phyloP scores from a whole-genome alignment of 2,797 vertebrate genomes.

The Diplodus sargus region DNA sequence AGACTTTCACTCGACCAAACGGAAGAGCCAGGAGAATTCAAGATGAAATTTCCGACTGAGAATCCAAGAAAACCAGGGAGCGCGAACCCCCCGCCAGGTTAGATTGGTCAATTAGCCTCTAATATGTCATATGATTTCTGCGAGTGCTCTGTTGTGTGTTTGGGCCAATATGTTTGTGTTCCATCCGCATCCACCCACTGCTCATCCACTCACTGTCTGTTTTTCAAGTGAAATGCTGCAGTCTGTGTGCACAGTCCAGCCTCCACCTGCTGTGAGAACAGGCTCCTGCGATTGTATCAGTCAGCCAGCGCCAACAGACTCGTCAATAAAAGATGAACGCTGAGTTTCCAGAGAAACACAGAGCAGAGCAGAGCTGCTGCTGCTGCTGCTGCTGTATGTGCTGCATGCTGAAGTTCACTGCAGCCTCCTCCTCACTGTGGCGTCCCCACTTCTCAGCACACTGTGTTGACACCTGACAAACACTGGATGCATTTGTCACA shows the following conservation, averaged over 20 bases:
- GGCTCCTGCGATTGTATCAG: neutral
- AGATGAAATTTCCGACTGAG: slow-evolving; percentile 85
- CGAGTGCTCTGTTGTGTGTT: neutral
- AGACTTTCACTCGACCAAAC: neutral
- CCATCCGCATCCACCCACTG: neutral
- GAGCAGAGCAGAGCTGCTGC: no score
- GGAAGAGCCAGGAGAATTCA: slow-evolving; percentile 36
- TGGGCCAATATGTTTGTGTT: no score
- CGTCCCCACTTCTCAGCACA: neutral
- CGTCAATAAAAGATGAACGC: neutral
- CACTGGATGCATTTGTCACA: no score
- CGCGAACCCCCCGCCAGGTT: slow-evolving; percentile 81
- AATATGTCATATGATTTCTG: neutral
- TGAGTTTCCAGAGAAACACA: slow-evolving; percentile 1
- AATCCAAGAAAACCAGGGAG: slow-evolving; percentile 83
- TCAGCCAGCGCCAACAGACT: neutral
- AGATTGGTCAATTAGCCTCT: slow-evolving; percentile 34
- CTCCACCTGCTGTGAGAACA: neutral
- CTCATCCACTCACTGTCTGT: neutral
- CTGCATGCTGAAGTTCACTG: slow-evolving; percentile 27
- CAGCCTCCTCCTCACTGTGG: slow-evolving; percentile 10
- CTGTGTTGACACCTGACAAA: neutral
- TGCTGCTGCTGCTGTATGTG: neutral
- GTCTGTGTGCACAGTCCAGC: neutral
- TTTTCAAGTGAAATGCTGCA: slow-evolving; percentile 1